phyloP scores from a whole-genome alignment of 2,888 invertebrate species.

The Sarcophaga variegata region DNA sequence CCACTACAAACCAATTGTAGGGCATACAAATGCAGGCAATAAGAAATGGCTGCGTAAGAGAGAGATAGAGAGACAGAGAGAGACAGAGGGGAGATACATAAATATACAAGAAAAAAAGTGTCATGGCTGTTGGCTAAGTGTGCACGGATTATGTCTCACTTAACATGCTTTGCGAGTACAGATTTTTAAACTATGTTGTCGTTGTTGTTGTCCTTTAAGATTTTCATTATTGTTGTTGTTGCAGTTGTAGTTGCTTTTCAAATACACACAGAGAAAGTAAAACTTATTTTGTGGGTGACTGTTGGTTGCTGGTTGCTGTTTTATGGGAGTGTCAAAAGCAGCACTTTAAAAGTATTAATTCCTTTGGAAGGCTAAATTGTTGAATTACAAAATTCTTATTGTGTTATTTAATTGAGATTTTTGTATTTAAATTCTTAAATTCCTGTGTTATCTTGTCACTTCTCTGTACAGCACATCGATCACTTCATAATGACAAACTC shows the following conservation, averaged over 20 bases:
- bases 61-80: no score
- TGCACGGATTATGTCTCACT: conserved; percentile 69
- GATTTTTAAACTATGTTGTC: conserved; percentile 32
- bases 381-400: no score
- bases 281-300: conserved; percentile 44
- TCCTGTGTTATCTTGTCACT: no score
- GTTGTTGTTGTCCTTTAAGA: conserved; percentile 8
- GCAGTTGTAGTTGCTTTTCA: neutral
- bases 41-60: no score
- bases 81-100: neutral
- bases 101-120: conserved; percentile 49
- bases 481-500: no score
- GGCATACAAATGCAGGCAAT: no score
- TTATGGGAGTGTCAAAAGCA: neutral
- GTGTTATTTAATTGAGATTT: no score
- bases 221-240: neutral
- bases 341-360: conserved; percentile 39
- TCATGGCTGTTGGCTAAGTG: conserved; percentile 68
- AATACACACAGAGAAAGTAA: conserved; percentile 26
- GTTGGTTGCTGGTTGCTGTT: neutral
- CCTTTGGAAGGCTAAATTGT: neutral
- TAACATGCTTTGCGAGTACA: conserved; percentile 44
- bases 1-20: no score
- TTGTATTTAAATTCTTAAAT: no score
- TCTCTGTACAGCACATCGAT: no score